These are phyloP conservation scores for Ypsolopha scabrella DNA, from an alignment of 2,888 invertebrate species.

Conservation along the genomic window DNA sequence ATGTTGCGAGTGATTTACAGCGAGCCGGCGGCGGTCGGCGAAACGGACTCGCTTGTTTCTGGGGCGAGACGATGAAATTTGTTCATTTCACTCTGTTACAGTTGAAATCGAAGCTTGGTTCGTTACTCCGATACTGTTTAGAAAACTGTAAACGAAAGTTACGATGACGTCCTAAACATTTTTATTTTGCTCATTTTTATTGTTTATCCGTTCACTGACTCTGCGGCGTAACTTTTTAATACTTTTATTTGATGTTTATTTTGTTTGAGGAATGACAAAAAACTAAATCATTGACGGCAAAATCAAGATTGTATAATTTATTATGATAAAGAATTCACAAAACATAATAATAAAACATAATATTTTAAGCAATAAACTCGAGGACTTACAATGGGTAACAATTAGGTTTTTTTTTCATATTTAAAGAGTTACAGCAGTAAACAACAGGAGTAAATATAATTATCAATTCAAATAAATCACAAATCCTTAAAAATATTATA, in stretches of 20 bases:
- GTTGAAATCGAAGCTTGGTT: constrained; percentile 24
- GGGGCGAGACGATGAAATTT: constrained; percentile 33
- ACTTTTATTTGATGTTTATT: background rate
- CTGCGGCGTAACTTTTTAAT: background rate
- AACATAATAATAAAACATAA: no score
- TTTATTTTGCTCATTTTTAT: no score
- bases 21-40: constrained; percentile 23
- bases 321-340: background rate
- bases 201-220: no score
- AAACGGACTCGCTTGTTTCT: constrained; percentile 36
- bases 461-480: no score
- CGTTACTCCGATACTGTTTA: constrained; percentile 28
- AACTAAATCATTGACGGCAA: background rate
- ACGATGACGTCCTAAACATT: constrained; percentile 8
- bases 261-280: background rate
- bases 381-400: no score
- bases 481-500: no score
- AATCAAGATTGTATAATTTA: constrained; percentile 9
- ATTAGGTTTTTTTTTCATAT: no score
- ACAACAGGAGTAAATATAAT: no score
- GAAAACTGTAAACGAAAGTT: constrained; percentile 3
- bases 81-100: constrained; percentile 7
- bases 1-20: constrained; percentile 53
- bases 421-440: no score
- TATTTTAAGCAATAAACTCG: no score